phyloP scores from a whole-genome alignment of 2,797 vertebrate genomes.

The Melopsittacus undulatus region DNA sequence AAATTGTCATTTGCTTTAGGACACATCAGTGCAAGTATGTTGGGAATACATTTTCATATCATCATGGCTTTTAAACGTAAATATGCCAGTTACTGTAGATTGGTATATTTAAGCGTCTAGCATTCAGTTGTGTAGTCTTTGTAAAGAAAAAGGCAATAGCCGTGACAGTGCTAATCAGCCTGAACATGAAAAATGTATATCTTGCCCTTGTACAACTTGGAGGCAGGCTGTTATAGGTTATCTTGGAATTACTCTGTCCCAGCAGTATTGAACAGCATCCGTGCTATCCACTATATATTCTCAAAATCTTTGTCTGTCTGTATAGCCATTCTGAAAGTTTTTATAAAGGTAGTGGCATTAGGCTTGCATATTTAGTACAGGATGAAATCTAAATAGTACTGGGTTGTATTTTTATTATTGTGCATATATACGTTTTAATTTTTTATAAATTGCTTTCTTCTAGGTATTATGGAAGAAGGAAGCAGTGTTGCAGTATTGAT shows the following conservation, averaged over 20 bases:
- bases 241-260: neutral
- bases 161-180: neutral
- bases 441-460: neutral
- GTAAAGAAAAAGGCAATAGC: neutral
- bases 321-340: neutral
- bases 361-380: neutral
- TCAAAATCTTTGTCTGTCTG: neutral
- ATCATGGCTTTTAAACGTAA: neutral
- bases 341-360: neutral
- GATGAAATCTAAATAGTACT: neutral
- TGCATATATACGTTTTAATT: neutral
- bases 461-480: conserved; percentile 90
- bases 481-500: conserved; percentile 83
- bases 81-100: neutral
- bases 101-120: neutral
- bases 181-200: neutral
- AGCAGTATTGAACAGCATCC: neutral
- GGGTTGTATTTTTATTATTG: neutral
- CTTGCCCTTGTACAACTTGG: neutral
- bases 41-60: neutral
- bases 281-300: neutral
- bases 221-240: neutral
- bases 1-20: neutral
- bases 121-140: neutral
- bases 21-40: neutral